These are phyloP conservation scores for Balearica regulorum DNA, from an alignment of 2,797 vertebrate species.

Conservation along the genomic window DNA sequence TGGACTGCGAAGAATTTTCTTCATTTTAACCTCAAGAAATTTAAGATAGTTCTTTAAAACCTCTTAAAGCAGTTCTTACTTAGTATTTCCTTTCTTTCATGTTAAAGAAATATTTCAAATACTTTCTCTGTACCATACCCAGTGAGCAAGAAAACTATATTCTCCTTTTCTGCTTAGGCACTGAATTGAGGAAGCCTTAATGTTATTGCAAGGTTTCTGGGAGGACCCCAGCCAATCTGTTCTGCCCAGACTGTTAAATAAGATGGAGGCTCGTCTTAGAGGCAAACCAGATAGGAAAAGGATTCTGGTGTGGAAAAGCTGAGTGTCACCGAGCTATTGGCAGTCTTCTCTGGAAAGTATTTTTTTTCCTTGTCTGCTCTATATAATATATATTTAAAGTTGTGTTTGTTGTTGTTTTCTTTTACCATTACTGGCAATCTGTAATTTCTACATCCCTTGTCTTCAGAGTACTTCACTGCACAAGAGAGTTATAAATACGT, in stretches of 20 bases:
- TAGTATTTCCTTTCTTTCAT: neutral
- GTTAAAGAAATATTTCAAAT: neutral
- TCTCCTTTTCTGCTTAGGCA: neutral
- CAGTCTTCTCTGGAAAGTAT: neutral
- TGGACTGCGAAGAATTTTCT: neutral
- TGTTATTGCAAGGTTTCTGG: neutral
- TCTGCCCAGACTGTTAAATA: neutral
- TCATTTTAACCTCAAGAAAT: neutral
- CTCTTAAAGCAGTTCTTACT: neutral
- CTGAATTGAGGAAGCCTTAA: neutral
- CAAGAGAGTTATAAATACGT: slow-evolving; percentile 41
- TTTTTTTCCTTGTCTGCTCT: neutral
- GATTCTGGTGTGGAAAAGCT: neutral
- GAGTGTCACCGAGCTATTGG: neutral
- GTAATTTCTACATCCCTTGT: slow-evolving; percentile 10
- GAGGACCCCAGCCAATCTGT: neutral
- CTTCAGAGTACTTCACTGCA: neutral
- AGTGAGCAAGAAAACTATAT: neutral
- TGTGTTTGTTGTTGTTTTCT: slow-evolving; percentile 27
- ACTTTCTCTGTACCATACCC: neutral
- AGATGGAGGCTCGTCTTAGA: neutral
- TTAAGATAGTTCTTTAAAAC: neutral
- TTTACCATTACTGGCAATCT: slow-evolving; percentile 1
- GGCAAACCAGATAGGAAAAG: neutral
- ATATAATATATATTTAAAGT: neutral